Conservation (phyloP, 2,888 invertebrate genomes). For the Agrotis segetum region DNA sequence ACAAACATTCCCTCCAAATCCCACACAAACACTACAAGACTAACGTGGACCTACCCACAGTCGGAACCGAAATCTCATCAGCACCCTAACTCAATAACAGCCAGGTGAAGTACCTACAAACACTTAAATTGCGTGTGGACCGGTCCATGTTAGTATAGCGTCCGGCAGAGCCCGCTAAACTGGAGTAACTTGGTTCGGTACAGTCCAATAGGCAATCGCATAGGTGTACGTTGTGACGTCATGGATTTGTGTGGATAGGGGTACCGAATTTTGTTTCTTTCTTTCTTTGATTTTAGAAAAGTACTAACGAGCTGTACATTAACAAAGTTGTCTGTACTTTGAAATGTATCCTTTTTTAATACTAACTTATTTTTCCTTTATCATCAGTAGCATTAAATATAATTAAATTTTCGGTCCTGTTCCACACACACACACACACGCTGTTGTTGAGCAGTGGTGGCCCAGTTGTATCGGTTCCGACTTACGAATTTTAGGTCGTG, state of each 20-base stretch:
- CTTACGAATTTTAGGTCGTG: too few species aligned
- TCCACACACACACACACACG: too few species aligned
- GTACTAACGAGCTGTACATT: too few species aligned
- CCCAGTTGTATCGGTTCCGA: too few species aligned
- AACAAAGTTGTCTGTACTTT: too few species aligned
- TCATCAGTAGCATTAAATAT: too few species aligned
- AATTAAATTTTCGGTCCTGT: too few species aligned
- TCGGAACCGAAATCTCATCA: conserved; percentile 24
- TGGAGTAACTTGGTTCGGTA: conserved; percentile 55
- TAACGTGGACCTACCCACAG: neutral
- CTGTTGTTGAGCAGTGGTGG: too few species aligned
- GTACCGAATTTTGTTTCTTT: too few species aligned
- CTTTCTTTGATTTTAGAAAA: too few species aligned
- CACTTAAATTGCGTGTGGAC: conserved; percentile 37
- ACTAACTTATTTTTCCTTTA: too few species aligned
- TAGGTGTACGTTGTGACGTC: neutral
- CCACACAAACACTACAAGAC: conserved; percentile 1
- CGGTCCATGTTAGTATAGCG: conserved; percentile 33
- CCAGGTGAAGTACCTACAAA: conserved; percentile 11
- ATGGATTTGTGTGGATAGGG: neutral
- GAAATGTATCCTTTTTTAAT: too few species aligned
- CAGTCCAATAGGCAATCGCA: conserved; percentile 40
- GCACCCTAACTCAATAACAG: conserved; percentile 1
- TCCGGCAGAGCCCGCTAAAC: conserved; percentile 30
- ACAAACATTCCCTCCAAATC: neutral